phyloP scores from a whole-genome alignment of 2,113 vertebrate species.

The Turnix velox region DNA sequence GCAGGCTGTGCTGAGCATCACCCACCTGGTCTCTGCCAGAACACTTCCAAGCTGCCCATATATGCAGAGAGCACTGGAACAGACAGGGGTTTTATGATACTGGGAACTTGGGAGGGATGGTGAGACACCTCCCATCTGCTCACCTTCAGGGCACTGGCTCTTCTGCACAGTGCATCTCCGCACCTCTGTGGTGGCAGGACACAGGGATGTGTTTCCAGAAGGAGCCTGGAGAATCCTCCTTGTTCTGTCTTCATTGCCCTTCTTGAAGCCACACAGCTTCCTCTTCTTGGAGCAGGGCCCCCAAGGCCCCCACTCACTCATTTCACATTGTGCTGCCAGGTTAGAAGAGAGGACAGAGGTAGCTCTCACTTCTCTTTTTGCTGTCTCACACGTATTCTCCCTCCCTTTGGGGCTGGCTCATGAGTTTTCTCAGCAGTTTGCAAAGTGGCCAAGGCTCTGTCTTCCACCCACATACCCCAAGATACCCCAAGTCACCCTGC shows the following conservation, averaged over 20 bases:
- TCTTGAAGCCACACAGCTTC: conserved; percentile 93
- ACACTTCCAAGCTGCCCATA: neutral
- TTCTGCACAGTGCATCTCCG: conserved; percentile 83
- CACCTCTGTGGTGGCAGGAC: conserved; percentile 79
- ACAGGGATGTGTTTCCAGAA: conserved; percentile 71
- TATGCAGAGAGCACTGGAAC: fast-evolving
- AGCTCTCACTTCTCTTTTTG: fast-evolving
- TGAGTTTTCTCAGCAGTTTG: neutral
- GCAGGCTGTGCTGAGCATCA: neutral
- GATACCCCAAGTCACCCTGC: neutral
- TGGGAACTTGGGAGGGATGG: neutral
- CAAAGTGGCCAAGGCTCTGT: neutral
- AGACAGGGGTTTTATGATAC: fast-evolving
- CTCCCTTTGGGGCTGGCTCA: fast-evolving
- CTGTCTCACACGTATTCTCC: neutral
- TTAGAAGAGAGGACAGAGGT: neutral
- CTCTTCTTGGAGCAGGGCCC: conserved; percentile 90
- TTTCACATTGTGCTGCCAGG: conserved; percentile 85
- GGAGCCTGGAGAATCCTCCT: conserved; percentile 78
- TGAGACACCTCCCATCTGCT: fast-evolving
- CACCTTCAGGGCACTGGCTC: conserved; percentile 84
- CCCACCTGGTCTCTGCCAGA: neutral
- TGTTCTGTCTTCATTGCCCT: conserved; percentile 83
- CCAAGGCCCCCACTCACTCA: conserved; percentile 92
- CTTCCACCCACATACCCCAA: neutral